Percentiles rank a stretch among this genome's conserved stretches.
Evolutionary conservation across 2,113 vertebrate genomes (phyloP).

Genomic region (Lethenteron camtschaticum): DNA sequence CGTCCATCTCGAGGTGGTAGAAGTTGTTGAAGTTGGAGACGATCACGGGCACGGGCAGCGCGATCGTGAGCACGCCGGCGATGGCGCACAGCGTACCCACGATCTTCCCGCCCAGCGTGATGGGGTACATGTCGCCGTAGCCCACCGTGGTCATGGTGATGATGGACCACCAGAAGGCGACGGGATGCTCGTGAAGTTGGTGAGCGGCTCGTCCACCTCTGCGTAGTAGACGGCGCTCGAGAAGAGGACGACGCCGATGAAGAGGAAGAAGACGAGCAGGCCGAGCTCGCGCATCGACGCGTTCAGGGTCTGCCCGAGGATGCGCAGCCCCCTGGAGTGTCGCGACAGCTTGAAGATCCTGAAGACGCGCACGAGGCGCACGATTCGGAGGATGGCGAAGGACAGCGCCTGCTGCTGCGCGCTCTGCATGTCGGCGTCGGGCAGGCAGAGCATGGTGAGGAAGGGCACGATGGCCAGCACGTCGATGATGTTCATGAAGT

Average conservation of each 20-base stretch:
- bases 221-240: neutral
- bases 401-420: neutral
- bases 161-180: neutral
- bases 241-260: slow-evolving; percentile 3
- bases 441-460: neutral
- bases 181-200: slow-evolving; percentile 1
- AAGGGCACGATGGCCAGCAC: neutral
- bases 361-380: neutral
- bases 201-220: neutral
- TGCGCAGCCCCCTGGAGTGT: slow-evolving; percentile 1
- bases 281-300: neutral
- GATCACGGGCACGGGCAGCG: slow-evolving; percentile 3
- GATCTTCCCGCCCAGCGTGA: neutral
- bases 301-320: neutral
- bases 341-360: slow-evolving; percentile 3
- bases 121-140: neutral
- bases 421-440: neutral
- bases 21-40: neutral
- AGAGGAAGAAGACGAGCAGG: neutral
- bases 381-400: neutral
- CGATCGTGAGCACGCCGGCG: slow-evolving; percentile 1
- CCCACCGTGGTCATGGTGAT: slow-evolving; percentile 1
- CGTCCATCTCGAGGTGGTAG: slow-evolving; percentile 1
- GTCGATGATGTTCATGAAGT: slow-evolving; percentile 1
- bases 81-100: neutral